These are phyloP conservation scores for Harpagoxenus sublaevis DNA, from an alignment of 2,888 invertebrate genomes.

Conservation along the genomic window DNA sequence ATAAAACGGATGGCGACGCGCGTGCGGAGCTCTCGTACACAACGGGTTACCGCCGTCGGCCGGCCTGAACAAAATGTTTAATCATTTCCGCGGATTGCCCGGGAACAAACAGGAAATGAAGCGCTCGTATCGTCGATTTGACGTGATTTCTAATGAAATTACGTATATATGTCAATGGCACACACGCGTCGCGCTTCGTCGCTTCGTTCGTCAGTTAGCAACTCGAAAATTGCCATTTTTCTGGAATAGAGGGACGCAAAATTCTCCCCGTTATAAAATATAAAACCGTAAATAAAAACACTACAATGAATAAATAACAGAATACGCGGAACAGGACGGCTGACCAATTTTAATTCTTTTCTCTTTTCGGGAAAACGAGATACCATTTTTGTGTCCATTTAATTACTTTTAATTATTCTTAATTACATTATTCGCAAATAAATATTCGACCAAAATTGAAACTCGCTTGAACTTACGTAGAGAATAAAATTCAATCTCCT, in stretches of 20 bases:
- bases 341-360: constrained; percentile 22
- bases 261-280: constrained; percentile 43
- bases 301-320: constrained; percentile 26
- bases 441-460: constrained; percentile 2
- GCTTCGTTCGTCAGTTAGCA: constrained; percentile 18
- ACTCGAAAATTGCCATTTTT: constrained; percentile 41
- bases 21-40: background rate
- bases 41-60: constrained; percentile 27
- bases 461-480: background rate
- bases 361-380: background rate
- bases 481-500: constrained; percentile 10
- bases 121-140: constrained; percentile 46
- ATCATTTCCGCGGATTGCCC: constrained; percentile 50
- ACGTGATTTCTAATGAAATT: constrained; percentile 50
- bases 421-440: constrained; percentile 12
- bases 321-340: background rate
- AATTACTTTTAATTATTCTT: constrained; percentile 6
- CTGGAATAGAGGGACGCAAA: background rate
- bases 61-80: constrained; percentile 45
- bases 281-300: constrained; percentile 30
- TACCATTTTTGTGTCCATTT: background rate
- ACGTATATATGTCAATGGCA: constrained; percentile 54
- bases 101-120: constrained; percentile 54
- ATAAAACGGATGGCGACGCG: constrained; percentile 46
- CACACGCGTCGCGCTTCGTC: constrained; percentile 14